Conservation (phyloP, 1,140 invertebrate genomes). For the Drosophila rhopaloa region DNA sequence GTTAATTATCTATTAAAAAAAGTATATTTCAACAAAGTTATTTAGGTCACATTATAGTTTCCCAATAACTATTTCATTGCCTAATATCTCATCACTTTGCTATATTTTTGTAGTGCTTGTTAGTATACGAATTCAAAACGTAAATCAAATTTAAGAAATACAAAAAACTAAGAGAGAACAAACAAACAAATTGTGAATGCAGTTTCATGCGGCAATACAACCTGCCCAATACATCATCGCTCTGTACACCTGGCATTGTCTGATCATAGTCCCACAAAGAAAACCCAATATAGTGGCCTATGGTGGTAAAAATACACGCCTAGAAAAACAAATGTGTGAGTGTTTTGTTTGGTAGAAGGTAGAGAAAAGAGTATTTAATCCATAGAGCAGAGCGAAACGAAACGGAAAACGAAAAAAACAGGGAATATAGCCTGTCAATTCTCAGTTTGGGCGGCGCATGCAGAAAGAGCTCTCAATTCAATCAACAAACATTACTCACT, state of each 20-base stretch:
- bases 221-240: slow-evolving; percentile 95
- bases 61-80: background rate
- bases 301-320: slow-evolving; percentile 90
- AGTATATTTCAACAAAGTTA: background rate
- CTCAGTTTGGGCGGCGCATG: slow-evolving; percentile 6
- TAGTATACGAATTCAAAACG: slow-evolving; percentile 27
- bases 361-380: slow-evolving; percentile 15
- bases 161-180: slow-evolving; percentile 11
- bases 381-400: slow-evolving; percentile 22
- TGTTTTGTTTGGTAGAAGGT: slow-evolving; percentile 37
- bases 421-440: background rate
- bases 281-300: slow-evolving; percentile 89
- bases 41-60: background rate
- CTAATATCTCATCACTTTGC: slow-evolving; percentile 19
- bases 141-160: slow-evolving; percentile 13
- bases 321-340: slow-evolving; percentile 84
- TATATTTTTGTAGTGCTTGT: slow-evolving; percentile 30
- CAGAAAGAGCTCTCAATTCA: slow-evolving; percentile 27
- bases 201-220: slow-evolving; percentile 74
- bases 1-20: too few species aligned
- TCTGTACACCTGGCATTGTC: slow-evolving; percentile 89
- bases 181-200: slow-evolving; percentile 42
- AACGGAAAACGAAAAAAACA: slow-evolving; percentile 4
- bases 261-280: slow-evolving; percentile 94
- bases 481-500: slow-evolving; percentile 37